Evolutionary conservation across 2,888 invertebrate species (phyloP).

Genomic region (Allophyes oxyacanthae): DNA sequence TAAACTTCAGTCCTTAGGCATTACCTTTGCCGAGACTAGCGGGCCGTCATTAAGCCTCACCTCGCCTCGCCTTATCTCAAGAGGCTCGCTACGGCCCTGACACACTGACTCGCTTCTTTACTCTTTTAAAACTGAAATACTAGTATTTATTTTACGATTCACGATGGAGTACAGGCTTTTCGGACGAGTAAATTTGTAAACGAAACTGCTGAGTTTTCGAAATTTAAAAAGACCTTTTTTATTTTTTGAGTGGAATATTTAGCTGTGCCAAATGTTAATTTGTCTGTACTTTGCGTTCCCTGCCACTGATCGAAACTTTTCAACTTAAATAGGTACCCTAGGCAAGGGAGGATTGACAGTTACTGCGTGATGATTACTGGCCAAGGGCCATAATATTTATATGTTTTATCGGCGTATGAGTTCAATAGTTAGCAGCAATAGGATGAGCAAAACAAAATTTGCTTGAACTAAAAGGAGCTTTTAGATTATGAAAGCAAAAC

Average conservation of each 20-base stretch:
- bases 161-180: conserved; percentile 11
- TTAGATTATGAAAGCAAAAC: neutral
- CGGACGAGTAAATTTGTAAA: conserved; percentile 24
- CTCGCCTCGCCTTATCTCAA: conserved; percentile 63
- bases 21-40: conserved; percentile 54
- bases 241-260: too few species aligned
- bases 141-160: conserved; percentile 39
- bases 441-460: too few species aligned
- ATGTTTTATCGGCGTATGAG: too few species aligned
- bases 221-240: neutral
- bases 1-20: conserved; percentile 29
- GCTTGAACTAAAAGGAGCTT: too few species aligned
- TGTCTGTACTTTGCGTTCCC: too few species aligned
- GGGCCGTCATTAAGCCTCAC: conserved; percentile 69
- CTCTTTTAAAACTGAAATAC: conserved; percentile 36
- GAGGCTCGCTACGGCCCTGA: conserved; percentile 71
- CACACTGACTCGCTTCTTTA: conserved; percentile 72
- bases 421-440: too few species aligned
- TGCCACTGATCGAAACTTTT: too few species aligned
- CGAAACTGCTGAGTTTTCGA: neutral
- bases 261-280: too few species aligned
- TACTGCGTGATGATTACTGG: too few species aligned
- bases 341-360: too few species aligned
- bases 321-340: too few species aligned
- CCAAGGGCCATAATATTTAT: too few species aligned